Evolutionary conservation across 2,888 invertebrate species (phyloP).

Genomic region (Chrysomela aeneicollis): DNA sequence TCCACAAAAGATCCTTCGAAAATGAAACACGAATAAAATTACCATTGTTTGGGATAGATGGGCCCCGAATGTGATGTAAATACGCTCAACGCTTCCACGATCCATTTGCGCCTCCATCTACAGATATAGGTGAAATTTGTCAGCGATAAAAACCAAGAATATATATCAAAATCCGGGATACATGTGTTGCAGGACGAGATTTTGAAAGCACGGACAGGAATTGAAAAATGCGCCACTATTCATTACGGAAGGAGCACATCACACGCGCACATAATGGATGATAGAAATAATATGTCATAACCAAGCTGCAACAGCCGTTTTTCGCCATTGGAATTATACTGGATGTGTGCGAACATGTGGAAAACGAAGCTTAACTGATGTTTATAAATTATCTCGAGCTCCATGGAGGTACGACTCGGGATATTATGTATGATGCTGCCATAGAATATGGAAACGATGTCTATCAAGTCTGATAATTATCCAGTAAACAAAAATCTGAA

Average conservation of each 20-base stretch:
- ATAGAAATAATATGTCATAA: slow-evolving; percentile 45
- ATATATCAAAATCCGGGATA: slow-evolving; percentile 24
- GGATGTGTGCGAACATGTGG: slow-evolving; percentile 45
- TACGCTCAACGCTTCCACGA: slow-evolving; percentile 17
- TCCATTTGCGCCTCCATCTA: slow-evolving; percentile 11
- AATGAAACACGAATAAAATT: slow-evolving; percentile 16
- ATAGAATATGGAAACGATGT: too few species aligned
- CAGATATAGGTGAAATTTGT: slow-evolving; percentile 23
- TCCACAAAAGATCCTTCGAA: neutral
- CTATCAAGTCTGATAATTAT: too few species aligned
- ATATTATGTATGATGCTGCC: slow-evolving; percentile 13
- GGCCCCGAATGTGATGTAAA: slow-evolving; percentile 12
- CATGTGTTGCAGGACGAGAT: slow-evolving; percentile 23
- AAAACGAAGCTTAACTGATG: slow-evolving; percentile 44
- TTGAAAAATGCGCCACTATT: slow-evolving; percentile 32
- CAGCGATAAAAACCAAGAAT: slow-evolving; percentile 28
- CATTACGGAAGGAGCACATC: slow-evolving; percentile 36
- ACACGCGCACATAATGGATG: slow-evolving; percentile 37
- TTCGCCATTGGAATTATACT: slow-evolving; percentile 44
- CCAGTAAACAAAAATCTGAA: too few species aligned
- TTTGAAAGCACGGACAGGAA: slow-evolving; percentile 21
- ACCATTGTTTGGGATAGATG: slow-evolving; percentile 10
- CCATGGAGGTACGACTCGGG: slow-evolving; percentile 40
- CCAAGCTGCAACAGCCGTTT: slow-evolving; percentile 44
- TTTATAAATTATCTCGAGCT: slow-evolving; percentile 45